These are phyloP conservation scores for Drosophila neocordata DNA, from an alignment of 1,140 invertebrate genomes.

Conservation along the genomic window DNA sequence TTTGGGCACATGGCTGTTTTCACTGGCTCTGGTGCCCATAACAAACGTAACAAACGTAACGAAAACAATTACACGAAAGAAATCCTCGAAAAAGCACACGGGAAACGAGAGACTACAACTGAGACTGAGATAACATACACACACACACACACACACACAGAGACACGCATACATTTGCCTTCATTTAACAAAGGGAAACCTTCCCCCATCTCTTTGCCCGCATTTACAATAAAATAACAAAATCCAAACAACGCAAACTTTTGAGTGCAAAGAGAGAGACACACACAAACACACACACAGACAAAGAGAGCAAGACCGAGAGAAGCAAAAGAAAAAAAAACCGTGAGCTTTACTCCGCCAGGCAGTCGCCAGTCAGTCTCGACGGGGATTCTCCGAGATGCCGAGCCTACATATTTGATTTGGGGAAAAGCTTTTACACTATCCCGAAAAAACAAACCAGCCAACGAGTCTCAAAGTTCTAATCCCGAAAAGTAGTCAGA, in stretches of 20 bases:
- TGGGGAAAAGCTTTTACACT: conserved; percentile 70
- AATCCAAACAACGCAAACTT: conserved; percentile 79
- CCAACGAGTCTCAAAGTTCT: conserved; percentile 25
- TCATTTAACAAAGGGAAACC: too few species aligned
- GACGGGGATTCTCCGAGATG: conserved; percentile 34
- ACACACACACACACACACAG: neutral
- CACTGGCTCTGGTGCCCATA: conserved; percentile 66
- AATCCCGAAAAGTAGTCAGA: conserved; percentile 71
- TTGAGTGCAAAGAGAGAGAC: conserved; percentile 67
- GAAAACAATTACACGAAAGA: conserved; percentile 78
- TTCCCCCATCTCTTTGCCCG: conserved; percentile 1
- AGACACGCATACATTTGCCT: neutral
- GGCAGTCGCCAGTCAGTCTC: conserved; percentile 58
- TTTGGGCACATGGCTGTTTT: conserved; percentile 49
- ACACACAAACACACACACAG: neutral
- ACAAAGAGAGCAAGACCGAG: conserved; percentile 14
- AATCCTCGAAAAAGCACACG: conserved; percentile 73
- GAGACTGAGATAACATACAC: conserved; percentile 33
- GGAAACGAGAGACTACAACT: conserved; percentile 39
- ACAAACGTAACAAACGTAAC: conserved; percentile 76
- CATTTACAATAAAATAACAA: conserved; percentile 74
- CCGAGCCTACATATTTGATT: conserved; percentile 61
- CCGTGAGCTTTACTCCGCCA: conserved; percentile 44
- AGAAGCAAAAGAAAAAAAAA: conserved; percentile 18
- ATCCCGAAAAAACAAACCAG: conserved; percentile 54